Conservation (phyloP, 2,113 vertebrate species). For the Cricetomys ansorgei region DNA sequence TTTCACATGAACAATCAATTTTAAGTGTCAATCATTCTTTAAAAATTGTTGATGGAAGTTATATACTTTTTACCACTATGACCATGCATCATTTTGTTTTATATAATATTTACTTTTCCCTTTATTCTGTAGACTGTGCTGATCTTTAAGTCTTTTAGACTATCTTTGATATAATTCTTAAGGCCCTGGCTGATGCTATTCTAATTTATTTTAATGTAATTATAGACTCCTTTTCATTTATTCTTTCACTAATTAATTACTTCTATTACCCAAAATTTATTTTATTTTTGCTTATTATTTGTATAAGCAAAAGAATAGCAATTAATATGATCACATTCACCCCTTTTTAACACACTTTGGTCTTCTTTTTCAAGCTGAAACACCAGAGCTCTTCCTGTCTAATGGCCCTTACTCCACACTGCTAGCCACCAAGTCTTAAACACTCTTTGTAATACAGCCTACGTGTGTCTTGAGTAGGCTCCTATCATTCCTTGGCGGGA, state of each 20-base stretch:
- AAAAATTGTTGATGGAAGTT: neutral
- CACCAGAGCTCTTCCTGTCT: neutral
- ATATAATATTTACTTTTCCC: neutral
- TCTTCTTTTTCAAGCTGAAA: neutral
- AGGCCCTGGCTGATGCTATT: conserved; percentile 28
- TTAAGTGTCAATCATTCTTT: neutral
- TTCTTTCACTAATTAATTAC: neutral
- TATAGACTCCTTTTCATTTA: conserved; percentile 19
- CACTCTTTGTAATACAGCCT: neutral
- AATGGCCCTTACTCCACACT: neutral
- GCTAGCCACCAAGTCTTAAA: neutral
- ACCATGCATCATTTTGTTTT: conserved; percentile 11
- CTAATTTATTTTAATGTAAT: conserved; percentile 31
- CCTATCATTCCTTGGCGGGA: conserved; percentile 44
- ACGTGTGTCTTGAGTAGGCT: neutral
- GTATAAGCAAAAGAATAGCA: neutral
- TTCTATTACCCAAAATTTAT: conserved; percentile 39
- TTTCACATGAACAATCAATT: neutral
- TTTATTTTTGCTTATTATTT: conserved; percentile 34
- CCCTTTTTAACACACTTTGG: neutral
- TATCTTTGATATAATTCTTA: conserved; percentile 22
- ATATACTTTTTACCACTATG: neutral
- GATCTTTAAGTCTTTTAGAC: conserved; percentile 24
- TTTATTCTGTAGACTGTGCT: conserved; percentile 11
- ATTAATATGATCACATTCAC: neutral